Conservation (phyloP, 2,113 vertebrate genomes). For the Chionomys nivalis region DNA sequence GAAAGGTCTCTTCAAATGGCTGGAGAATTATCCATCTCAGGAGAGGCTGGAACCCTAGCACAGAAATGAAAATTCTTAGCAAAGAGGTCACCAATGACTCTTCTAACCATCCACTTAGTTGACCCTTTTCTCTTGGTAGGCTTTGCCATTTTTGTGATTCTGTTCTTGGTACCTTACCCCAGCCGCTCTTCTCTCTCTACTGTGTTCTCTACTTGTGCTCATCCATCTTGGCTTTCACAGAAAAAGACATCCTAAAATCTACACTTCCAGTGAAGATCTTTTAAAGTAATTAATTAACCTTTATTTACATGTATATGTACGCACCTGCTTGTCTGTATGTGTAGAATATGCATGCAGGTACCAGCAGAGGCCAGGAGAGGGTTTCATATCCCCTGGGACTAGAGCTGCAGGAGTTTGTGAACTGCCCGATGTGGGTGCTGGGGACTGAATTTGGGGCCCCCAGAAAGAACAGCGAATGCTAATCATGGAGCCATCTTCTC, state of each 20-base stretch:
- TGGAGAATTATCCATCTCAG: background rate
- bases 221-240: background rate
- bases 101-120: background rate
- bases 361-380: background rate
- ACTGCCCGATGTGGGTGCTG: too few relatives aligned
- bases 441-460: background rate
- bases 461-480: background rate
- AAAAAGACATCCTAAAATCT: background rate
- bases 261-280: background rate
- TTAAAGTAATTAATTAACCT: background rate
- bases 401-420: background rate
- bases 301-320: too few relatives aligned
- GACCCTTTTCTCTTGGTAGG: background rate
- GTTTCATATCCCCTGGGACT: background rate
- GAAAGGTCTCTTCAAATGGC: background rate
- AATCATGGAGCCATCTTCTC: background rate
- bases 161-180: background rate
- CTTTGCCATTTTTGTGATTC: background rate
- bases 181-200: background rate
- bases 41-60: background rate
- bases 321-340: background rate
- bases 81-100: background rate
- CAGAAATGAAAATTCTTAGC: constrained; percentile 39
- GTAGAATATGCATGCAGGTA: too few relatives aligned
- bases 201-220: background rate